Evolutionary conservation across 2,888 invertebrate species (phyloP).

Genomic region (Hypena proboscidalis): DNA sequence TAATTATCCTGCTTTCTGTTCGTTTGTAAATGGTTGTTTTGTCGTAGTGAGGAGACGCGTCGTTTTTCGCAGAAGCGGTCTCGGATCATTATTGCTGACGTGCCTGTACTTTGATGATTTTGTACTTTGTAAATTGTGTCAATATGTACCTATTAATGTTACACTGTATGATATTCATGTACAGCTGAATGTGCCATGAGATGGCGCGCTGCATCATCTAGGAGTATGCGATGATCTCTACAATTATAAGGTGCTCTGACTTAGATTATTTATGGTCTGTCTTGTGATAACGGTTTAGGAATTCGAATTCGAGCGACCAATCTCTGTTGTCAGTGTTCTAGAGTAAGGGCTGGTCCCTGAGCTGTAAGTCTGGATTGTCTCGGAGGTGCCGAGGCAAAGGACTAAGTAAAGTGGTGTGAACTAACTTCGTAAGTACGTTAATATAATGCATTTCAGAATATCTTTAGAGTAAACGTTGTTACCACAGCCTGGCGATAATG

Average conservation of each 20-base stretch:
- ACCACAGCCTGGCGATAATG: conserved; percentile 63
- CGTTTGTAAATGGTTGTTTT: conserved; percentile 17
- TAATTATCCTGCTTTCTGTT: conserved; percentile 33
- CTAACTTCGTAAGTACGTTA: conserved; percentile 52
- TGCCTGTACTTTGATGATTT: conserved; percentile 67
- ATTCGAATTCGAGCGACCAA: conserved; percentile 78
- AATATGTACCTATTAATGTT: conserved; percentile 73
- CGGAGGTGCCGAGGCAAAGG: conserved; percentile 26
- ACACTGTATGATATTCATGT: conserved; percentile 77
- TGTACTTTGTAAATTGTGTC: conserved; percentile 77
- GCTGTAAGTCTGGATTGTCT: conserved; percentile 48
- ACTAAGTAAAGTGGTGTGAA: conserved; percentile 38
- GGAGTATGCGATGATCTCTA: conserved; percentile 82
- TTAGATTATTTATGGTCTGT: conserved; percentile 79
- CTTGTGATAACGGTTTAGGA: conserved; percentile 78
- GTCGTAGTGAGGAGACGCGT: conserved; percentile 31
- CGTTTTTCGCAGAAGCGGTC: conserved; percentile 39
- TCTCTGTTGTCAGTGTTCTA: conserved; percentile 70
- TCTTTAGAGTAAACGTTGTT: conserved; percentile 67
- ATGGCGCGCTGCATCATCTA: conserved; percentile 72
- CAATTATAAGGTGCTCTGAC: conserved; percentile 86
- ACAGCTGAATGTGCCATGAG: conserved; percentile 76
- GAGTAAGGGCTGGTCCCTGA: conserved; percentile 75
- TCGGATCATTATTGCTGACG: conserved; percentile 58
- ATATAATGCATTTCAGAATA: conserved; percentile 77